Conservation (phyloP, 2,888 invertebrate species). For the Ectemnius continuus region DNA sequence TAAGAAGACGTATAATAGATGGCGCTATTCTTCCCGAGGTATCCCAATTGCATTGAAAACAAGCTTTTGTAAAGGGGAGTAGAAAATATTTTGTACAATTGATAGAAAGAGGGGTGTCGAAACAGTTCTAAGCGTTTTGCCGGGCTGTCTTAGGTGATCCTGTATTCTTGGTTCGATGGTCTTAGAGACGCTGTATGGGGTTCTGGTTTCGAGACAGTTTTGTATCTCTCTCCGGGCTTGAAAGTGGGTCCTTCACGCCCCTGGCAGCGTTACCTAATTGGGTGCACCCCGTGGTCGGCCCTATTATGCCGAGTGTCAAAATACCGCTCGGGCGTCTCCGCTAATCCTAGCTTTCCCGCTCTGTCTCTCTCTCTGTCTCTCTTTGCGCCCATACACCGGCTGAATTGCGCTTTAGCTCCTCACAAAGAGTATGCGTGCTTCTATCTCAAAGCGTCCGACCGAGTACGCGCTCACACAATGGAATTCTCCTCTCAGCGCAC, state of each 20-base stretch:
- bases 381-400: constrained; percentile 43
- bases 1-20: too few relatives aligned
- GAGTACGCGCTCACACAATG: constrained; percentile 67
- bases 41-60: too few relatives aligned
- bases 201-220: constrained; percentile 55
- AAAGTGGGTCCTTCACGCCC: constrained; percentile 64
- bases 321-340: constrained; percentile 68
- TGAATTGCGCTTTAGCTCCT: constrained; percentile 39
- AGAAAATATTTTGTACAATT: neutral
- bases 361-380: too few relatives aligned
- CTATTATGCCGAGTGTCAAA: constrained; percentile 77
- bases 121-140: neutral
- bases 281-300: constrained; percentile 74
- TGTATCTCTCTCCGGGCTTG: constrained; percentile 66
- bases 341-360: constrained; percentile 55
- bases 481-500: constrained; percentile 63
- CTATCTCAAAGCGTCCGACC: constrained; percentile 71
- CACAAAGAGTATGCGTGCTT: constrained; percentile 63
- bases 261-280: constrained; percentile 73
- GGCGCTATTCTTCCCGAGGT: too few relatives aligned
- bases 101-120: neutral
- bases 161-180: neutral
- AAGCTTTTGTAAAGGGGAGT: neutral
- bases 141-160: neutral
- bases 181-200: neutral